Evolutionary conservation across 2,113 vertebrate species (phyloP).

Genomic region (Coryphaenoides rupestris): DNA sequence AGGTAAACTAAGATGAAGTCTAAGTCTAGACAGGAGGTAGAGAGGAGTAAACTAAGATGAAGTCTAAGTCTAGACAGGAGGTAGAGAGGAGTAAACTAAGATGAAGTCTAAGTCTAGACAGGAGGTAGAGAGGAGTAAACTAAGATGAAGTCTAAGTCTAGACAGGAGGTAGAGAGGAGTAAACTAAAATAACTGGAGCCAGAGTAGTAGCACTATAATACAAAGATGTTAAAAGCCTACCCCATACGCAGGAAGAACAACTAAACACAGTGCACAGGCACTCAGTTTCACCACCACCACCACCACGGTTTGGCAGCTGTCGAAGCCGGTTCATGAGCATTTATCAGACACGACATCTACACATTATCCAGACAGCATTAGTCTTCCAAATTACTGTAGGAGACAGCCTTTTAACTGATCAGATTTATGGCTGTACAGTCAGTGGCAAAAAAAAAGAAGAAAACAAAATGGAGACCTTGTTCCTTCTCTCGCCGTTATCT

Average conservation of each 20-base stretch:
- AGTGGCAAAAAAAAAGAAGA: slow-evolving; percentile 43
- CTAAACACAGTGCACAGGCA: not conserved
- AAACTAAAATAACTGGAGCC: not conserved
- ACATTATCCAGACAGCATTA: slow-evolving; percentile 33
- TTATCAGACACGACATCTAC: slow-evolving; percentile 2
- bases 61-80: slow-evolving; percentile 7
- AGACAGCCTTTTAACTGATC: slow-evolving; percentile 47
- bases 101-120: not conserved
- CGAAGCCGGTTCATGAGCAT: not conserved
- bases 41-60: not conserved
- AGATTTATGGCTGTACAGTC: slow-evolving; percentile 50
- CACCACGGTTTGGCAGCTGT: not conserved
- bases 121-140: not conserved
- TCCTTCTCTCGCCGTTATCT: slow-evolving; percentile 48
- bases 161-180: slow-evolving; percentile 5
- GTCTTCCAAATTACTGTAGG: slow-evolving; percentile 38
- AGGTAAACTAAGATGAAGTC: not conserved
- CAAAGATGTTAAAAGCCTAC: not conserved
- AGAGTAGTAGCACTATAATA: not conserved
- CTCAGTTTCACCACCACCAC: not conserved
- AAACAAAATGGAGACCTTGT: slow-evolving; percentile 56
- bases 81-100: not conserved
- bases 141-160: slow-evolving; percentile 1
- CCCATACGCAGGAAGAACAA: not conserved
- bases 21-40: too few relatives aligned